Evolutionary conservation across 2,797 vertebrate species (phyloP), one percentile per base, ranked within the genome.

Genomic region (Gambusia yucatana): DNA sequence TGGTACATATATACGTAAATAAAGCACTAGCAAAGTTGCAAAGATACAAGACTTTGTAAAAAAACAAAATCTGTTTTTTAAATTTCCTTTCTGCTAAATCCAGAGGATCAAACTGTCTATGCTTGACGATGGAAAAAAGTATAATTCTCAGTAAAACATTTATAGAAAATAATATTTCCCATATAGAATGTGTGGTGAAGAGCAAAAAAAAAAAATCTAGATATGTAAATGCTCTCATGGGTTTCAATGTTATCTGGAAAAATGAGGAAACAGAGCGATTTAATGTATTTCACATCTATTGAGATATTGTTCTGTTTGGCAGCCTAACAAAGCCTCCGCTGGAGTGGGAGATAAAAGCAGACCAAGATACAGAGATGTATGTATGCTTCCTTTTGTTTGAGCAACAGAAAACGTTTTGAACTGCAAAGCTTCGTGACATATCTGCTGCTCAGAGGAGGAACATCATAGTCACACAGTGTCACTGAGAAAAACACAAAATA

Each of bases 291-390:
- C 50, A 72, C 83, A 85, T 89, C 78, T 83, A 86, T 78, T 84
- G 77, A 86, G 81, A 92, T 90, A 87, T 88, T 89, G 87, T 83
- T 86, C 78, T 73, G 61, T 82, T 48, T 88, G 82, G 80, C 76
- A 82, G 80, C 61, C 77, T 72, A 89, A 93, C 85, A 89, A 90
- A 91, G 78, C 46, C 77, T 78, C n/a, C 72, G 75, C 46, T 17
- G 47, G 78, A 86, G 83, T 59, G 83, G 69, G 67, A 85, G 88
- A 93, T 91, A 87, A 91, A 93, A 92, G 90, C 86, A 84, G 79
- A 84, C 79, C 82, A 84, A 85, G 87, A 88, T 86, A 85, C 75
- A 86, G 63, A 88, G 87, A 91, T 87, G 76, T 17, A 88, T 57
- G 55, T 47, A 72, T 71, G 72, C 33, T 73, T 41, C 30, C 70